Percentiles rank a stretch among this genome's conserved stretches.
Evolutionary conservation across 30 jellyfish, hydroid and myxozoan genomes (phyloP).

Genomic region (Chrysaora quinquecirrha): DNA sequence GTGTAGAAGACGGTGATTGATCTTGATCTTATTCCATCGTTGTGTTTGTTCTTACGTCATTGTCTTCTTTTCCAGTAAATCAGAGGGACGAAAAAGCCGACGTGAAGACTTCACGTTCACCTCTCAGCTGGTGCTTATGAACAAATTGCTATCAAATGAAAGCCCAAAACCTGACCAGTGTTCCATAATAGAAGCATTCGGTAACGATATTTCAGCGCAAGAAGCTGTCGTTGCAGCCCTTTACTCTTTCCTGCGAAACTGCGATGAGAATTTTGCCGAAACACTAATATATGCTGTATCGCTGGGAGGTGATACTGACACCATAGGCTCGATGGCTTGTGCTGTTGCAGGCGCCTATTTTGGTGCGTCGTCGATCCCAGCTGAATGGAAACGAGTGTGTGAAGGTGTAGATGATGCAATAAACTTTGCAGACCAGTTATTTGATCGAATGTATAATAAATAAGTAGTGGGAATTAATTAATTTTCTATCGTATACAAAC

Average conservation of each 20-base stretch:
- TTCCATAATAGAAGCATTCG: constrained; percentile 48
- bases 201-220: constrained; percentile 89
- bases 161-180: constrained; percentile 12
- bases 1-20: too few species aligned
- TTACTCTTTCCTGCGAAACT: constrained; percentile 60
- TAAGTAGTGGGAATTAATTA: too few species aligned
- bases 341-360: constrained; percentile 96
- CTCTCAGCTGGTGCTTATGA: constrained; percentile 65
- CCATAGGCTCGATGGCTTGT: constrained; percentile 94
- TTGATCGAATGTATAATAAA: constrained; percentile 11
- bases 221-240: constrained; percentile 99
- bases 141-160: constrained; percentile 17
- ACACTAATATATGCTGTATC: constrained; percentile 75
- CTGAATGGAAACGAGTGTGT: constrained; percentile 79
- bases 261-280: constrained; percentile 63
- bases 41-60: neutral
- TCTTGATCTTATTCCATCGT: too few species aligned
- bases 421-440: constrained; percentile 66
- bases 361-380: constrained; percentile 79
- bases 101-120: constrained; percentile 52
- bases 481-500: too few species aligned
- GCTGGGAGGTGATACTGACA: constrained; percentile 98
- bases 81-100: constrained; percentile 47
- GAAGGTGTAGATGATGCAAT: constrained; percentile 74
- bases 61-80: neutral